Percentiles rank a stretch among this genome's conserved stretches.
phyloP scores from a whole-genome alignment of 2,888 invertebrate genomes.

The Caenorhabditis sp. region DNA sequence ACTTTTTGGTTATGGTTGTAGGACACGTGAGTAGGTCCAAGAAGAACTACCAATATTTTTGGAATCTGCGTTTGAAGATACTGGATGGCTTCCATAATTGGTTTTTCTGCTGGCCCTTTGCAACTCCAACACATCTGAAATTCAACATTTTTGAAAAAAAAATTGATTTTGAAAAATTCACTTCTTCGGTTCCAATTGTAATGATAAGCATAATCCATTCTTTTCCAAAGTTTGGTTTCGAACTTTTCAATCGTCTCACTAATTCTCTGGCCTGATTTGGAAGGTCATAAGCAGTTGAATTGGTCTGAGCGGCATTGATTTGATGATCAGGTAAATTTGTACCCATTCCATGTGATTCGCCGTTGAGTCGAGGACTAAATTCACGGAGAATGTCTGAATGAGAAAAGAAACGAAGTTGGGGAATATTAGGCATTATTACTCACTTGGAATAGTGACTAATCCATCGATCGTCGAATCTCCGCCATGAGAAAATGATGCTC shows the following conservation, averaged over 20 bases:
- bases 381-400: conserved; percentile 68
- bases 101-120: conserved; percentile 51
- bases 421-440: too few species aligned
- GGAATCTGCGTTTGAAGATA: conserved; percentile 61
- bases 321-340: conserved; percentile 64
- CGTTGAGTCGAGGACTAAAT: conserved; percentile 55
- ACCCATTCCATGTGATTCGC: conserved; percentile 67
- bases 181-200: conserved; percentile 69
- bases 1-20: conserved; percentile 55
- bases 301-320: conserved; percentile 63
- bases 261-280: conserved; percentile 64
- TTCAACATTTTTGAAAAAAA: background rate
- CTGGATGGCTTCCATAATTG: conserved; percentile 58
- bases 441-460: conserved; percentile 68
- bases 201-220: conserved; percentile 70
- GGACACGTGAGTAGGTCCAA: conserved; percentile 68
- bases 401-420: conserved; percentile 1
- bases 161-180: conserved; percentile 10
- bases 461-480: conserved; percentile 71
- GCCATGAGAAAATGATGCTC: conserved; percentile 67
- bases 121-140: conserved; percentile 60
- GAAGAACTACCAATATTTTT: conserved; percentile 64
- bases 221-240: conserved; percentile 55
- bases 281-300: conserved; percentile 57
- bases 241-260: conserved; percentile 48